phyloP scores from a whole-genome alignment of 2,888 invertebrate species.

The Trichogramma dendrolimi region DNA sequence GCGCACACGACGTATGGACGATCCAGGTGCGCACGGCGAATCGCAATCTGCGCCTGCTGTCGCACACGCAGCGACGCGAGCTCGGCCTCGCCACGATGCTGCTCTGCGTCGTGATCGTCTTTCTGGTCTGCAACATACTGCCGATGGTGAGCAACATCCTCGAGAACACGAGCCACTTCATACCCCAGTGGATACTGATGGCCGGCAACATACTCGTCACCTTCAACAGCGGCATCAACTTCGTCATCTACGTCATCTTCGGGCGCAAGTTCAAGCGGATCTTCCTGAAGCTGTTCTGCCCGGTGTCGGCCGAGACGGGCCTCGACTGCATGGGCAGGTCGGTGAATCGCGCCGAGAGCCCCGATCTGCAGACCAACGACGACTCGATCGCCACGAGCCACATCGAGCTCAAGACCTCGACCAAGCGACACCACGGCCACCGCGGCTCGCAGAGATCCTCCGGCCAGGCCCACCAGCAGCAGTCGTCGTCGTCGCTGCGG shows the following conservation, averaged over 20 bases:
- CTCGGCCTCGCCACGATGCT: slow-evolving; percentile 93
- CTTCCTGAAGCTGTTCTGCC: slow-evolving; percentile 76
- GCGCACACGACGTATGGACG: no score
- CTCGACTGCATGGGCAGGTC: slow-evolving; percentile 22
- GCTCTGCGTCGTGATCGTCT: slow-evolving; percentile 88
- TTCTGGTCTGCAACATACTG: slow-evolving; percentile 87
- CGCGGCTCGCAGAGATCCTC: not conserved
- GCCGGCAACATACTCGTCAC: slow-evolving; percentile 89
- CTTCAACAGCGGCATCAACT: slow-evolving; percentile 95
- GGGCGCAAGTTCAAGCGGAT: slow-evolving; percentile 93
- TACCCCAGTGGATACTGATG: slow-evolving; percentile 69
- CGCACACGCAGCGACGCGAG: slow-evolving; percentile 85
- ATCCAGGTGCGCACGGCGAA: slow-evolving; percentile 79
- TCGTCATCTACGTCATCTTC: slow-evolving; percentile 95
- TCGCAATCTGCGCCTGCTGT: slow-evolving; percentile 82
- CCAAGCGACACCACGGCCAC: slow-evolving; percentile 51
- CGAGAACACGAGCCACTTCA: slow-evolving; percentile 70
- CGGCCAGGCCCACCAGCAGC: not conserved
- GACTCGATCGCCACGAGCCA: slow-evolving; percentile 67
- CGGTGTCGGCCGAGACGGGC: slow-evolving; percentile 44
- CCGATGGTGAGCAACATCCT: slow-evolving; percentile 82
- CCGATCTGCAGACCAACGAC: slow-evolving; percentile 65
- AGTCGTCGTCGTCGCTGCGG: not conserved
- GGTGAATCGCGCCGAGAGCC: slow-evolving; percentile 52
- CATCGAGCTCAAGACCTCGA: slow-evolving; percentile 67